Evolutionary conservation across 2,113 vertebrate genomes (phyloP), one percentile per base, ranked within the genome.

Genomic region (Rattus rattus): DNA sequence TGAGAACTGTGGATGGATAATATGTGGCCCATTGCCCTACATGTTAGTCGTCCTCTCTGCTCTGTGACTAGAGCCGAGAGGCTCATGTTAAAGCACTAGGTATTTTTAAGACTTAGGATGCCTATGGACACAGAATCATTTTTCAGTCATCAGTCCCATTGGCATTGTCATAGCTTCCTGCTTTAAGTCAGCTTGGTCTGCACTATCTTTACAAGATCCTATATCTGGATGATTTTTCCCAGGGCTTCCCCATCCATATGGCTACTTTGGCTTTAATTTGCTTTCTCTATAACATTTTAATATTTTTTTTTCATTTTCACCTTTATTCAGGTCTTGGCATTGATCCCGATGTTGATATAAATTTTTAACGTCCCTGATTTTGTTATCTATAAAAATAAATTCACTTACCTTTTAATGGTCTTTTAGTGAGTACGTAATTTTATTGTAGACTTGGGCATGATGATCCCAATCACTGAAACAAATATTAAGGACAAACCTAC

Each of bases 351-450:
- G 8, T 72, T 92, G 92, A 88, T 24, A 86, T 14, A 79, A 94
- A 77, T 43, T 92, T 22, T 54, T 4, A 73, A 88, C n/a, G 2
- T 67, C 85, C 61, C 59, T 13, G 77, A 17, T 30, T 94, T 93
- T 88, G 30, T 92, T 92, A 24, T 33, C 49, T 75, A 49, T 75
- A 90, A 95, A 95, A 91, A 77, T 84, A 96, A 94, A 93, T 28
- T 36, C 65, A 91, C 7, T 88, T 47, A 93, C 36, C 56, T 90
- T 69, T 69, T 54, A 54, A n/a, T 59, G 56, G 43, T 1, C 54
- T 84, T 90, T 96, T 80, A 73, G n/a, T 92, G 22, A 56, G 52
- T 47, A 79, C 79, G 85, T 91, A 22, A 79, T 92, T 96, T 95
- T 90, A 95, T 33, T 76, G 61, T 75, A 77, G 43, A 90, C 30